These are phyloP conservation scores for Sphenopsis melanotis DNA, from an alignment of 2,797 vertebrate genomes.

Conservation along the genomic window DNA sequence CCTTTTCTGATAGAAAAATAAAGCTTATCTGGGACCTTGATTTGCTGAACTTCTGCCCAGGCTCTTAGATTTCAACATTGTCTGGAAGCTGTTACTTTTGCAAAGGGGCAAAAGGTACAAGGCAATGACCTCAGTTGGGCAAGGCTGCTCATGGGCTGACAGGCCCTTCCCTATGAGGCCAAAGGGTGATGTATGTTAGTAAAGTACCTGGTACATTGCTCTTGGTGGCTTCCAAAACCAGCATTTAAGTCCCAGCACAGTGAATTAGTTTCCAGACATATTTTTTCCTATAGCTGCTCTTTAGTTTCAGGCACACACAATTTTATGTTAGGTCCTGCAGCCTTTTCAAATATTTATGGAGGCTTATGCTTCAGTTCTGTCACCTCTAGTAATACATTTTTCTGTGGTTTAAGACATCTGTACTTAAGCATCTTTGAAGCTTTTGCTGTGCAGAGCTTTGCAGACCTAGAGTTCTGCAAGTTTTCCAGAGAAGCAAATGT, in stretches of 20 bases:
- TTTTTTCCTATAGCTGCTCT: background rate
- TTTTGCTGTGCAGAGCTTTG: background rate
- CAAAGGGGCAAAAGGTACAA: background rate
- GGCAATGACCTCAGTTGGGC: background rate
- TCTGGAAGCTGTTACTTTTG: background rate
- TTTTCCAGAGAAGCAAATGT: background rate
- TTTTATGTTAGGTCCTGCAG: background rate
- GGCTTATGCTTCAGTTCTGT: background rate
- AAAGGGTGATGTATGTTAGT: background rate
- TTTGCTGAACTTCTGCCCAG: background rate
- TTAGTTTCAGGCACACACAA: background rate
- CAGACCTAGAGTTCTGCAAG: background rate
- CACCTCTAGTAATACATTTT: background rate
- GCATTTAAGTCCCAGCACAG: background rate
- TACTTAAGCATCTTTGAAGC: background rate
- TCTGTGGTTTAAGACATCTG: background rate
- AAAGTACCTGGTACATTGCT: rapidly evolving
- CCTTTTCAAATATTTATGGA: background rate
- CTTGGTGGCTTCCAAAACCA: background rate
- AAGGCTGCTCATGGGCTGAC: background rate
- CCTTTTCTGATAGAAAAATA: background rate
- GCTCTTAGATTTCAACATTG: background rate
- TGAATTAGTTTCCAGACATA: background rate
- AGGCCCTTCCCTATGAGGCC: background rate
- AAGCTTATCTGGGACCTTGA: background rate